Conservation (phyloP, 2,797 vertebrate species). For the Phrynocephalus forsythii region DNA sequence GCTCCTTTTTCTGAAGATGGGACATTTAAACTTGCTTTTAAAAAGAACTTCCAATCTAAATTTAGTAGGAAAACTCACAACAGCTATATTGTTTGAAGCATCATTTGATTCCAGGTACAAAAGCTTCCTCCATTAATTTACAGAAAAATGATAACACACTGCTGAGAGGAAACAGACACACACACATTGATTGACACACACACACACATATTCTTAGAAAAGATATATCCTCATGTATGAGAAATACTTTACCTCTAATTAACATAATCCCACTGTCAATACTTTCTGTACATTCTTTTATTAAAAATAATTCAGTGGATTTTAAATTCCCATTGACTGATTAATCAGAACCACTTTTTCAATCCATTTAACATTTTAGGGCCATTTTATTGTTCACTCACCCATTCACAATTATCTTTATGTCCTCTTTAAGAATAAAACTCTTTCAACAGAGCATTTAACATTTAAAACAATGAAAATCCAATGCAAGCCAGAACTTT, state of each 20-base stretch:
- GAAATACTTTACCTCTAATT: not conserved
- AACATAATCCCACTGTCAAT: not conserved
- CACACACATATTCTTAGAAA: not conserved
- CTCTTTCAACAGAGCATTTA: not conserved
- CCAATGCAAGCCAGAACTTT: not conserved
- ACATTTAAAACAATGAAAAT: not conserved
- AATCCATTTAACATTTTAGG: not conserved
- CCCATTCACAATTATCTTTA: not conserved
- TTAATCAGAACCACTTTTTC: not conserved
- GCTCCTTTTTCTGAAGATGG: no score
- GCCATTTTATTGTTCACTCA: not conserved
- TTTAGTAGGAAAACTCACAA: no score
- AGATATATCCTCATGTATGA: not conserved
- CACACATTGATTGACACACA: no score
- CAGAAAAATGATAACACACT: no score
- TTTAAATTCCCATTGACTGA: not conserved
- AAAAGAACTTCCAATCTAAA: no score
- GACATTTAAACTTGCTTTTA: no score
- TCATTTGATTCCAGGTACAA: no score
- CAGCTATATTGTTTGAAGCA: no score
- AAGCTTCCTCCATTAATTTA: no score
- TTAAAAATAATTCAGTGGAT: not conserved
- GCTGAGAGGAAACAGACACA: no score
- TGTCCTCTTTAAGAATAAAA: not conserved
- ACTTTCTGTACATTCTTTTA: not conserved